A percentile compares a stretch with the other conserved stretches of the same genome.
Conservation (phyloP, 1,140 invertebrate genomes). For the Drosophila suzukii region DNA sequence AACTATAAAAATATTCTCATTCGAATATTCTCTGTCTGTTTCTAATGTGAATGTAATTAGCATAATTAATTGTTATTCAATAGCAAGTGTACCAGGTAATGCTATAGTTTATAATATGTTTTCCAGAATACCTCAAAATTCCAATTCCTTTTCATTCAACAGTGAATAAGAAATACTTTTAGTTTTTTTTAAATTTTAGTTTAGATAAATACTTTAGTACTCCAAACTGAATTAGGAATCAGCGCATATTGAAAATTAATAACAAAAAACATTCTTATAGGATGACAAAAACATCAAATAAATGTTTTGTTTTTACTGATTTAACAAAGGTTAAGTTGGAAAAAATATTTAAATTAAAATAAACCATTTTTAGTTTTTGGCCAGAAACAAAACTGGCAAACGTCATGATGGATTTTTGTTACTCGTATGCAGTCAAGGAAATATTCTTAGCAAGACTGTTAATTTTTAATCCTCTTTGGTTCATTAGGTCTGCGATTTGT, state of each 20-base stretch:
- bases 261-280: too few species aligned
- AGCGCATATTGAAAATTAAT: too few species aligned
- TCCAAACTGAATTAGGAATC: too few species aligned
- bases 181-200: too few species aligned
- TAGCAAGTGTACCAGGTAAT: background rate
- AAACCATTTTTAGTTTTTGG: background rate
- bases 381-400: background rate
- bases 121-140: background rate
- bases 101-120: background rate
- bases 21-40: slow-evolving; percentile 17
- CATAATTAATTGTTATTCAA: slow-evolving; percentile 17
- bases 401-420: background rate
- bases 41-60: slow-evolving; percentile 21
- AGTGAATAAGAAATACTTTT: too few species aligned
- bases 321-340: too few species aligned
- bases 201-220: too few species aligned
- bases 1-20: background rate
- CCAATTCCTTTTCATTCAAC: background rate
- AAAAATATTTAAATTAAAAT: background rate
- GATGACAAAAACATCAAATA: too few species aligned
- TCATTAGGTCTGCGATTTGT: slow-evolving; percentile 11
- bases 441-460: slow-evolving; percentile 1
- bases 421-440: background rate
- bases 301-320: too few species aligned
- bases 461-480: slow-evolving; percentile 28